phyloP scores from a whole-genome alignment of 2,888 invertebrate genomes.

The Eumacrocentrus americanus region DNA sequence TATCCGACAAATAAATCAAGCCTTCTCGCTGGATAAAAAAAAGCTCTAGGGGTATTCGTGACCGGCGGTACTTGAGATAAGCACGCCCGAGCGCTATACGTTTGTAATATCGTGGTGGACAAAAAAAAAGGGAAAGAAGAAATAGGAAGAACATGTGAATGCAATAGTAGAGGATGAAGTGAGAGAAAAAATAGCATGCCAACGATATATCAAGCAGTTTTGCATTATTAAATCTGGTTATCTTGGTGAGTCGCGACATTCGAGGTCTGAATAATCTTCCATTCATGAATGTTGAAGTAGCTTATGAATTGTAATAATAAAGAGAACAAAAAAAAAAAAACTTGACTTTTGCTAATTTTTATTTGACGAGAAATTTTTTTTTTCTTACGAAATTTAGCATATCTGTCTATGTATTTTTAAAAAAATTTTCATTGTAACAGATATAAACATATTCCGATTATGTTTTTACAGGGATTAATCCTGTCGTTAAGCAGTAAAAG shows the following conservation, averaged over 20 bases:
- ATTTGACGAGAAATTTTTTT: neutral
- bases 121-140: constrained; percentile 8
- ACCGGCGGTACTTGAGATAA: constrained; percentile 40
- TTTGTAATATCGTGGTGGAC: constrained; percentile 34
- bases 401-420: too few species aligned
- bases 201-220: constrained; percentile 37
- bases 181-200: constrained; percentile 36
- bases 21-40: constrained; percentile 25
- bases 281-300: constrained; percentile 21
- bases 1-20: constrained; percentile 36
- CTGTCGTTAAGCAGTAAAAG: neutral
- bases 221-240: constrained; percentile 40
- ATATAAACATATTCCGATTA: neutral
- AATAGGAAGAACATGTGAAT: constrained; percentile 12
- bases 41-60: constrained; percentile 33
- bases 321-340: neutral
- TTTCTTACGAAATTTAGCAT: too few species aligned
- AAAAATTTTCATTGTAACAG: neutral
- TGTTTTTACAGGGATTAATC: neutral
- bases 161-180: constrained; percentile 20
- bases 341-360: constrained; percentile 11
- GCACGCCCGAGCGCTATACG: constrained; percentile 31
- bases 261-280: constrained; percentile 20
- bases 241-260: constrained; percentile 25
- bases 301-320: constrained; percentile 14